Conservation (phyloP, 1,140 invertebrate genomes). For the Lepidurus arcticus region DNA sequence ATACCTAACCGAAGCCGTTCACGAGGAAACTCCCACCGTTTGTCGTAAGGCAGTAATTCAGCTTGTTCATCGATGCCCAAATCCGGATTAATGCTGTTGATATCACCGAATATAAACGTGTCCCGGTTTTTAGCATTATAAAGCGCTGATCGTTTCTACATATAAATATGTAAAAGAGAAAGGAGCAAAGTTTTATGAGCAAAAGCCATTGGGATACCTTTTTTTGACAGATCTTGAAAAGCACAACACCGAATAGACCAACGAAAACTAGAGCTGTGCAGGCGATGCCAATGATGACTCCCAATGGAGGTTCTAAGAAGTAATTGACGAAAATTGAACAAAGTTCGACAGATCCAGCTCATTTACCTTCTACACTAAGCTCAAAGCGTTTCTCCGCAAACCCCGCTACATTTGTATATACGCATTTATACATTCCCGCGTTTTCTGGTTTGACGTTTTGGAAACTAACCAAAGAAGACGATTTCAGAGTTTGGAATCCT, state of each 20-base stretch:
- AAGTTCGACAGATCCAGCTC: constrained; percentile 45
- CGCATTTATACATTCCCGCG: background rate
- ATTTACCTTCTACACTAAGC: constrained; percentile 15
- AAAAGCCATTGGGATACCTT: too few relatives aligned
- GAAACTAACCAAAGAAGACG: constrained; percentile 27
- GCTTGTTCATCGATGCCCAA: constrained; percentile 45
- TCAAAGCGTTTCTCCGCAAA: constrained; percentile 25
- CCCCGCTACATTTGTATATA: background rate
- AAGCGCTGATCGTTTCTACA: constrained; percentile 34
- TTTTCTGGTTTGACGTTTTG: background rate
- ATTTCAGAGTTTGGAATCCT: background rate
- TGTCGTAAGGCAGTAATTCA: too few relatives aligned
- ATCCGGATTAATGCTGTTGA: constrained; percentile 78
- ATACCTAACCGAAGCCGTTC: too few relatives aligned
- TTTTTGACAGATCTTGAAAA: too few relatives aligned
- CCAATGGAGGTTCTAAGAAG: constrained; percentile 42
- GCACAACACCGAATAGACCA: constrained; percentile 40
- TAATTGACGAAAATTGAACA: constrained; percentile 39
- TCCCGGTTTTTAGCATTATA: constrained; percentile 36
- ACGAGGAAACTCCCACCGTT: too few relatives aligned
- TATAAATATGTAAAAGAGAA: constrained; percentile 14
- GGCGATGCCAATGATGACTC: constrained; percentile 32
- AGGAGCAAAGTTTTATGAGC: constrained; percentile 39
- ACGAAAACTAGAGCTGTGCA: constrained; percentile 46
- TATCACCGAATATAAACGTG: constrained; percentile 69